Evolutionary conservation across 2,113 vertebrate species (phyloP).

Genomic region (Hucho hucho): DNA sequence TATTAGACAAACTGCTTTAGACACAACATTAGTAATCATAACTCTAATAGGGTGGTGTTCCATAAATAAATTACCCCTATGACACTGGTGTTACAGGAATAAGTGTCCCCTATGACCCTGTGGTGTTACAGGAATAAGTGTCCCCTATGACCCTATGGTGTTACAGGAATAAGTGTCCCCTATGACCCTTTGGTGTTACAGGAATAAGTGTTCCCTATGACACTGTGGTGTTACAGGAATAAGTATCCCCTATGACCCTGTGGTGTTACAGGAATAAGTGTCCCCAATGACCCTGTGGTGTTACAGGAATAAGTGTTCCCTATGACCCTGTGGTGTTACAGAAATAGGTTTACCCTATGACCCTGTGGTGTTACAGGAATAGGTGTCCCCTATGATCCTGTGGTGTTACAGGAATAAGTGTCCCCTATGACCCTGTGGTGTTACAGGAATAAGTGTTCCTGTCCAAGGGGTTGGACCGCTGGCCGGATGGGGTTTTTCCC

Average conservation of each 20-base stretch:
- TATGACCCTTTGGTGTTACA: conserved; percentile 48
- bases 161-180: conserved; percentile 57
- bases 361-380: conserved; percentile 55
- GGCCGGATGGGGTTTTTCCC: conserved; percentile 19
- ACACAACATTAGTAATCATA: no score
- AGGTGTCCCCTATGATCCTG: conserved; percentile 49
- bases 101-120: conserved; percentile 13
- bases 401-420: conserved; percentile 58
- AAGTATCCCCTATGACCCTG: conserved; percentile 49
- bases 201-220: conserved; percentile 49
- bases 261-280: conserved; percentile 58
- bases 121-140: conserved; percentile 57
- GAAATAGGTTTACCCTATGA: conserved; percentile 49
- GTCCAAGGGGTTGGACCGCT: conserved; percentile 18
- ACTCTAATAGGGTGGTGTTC: conserved; percentile 32
- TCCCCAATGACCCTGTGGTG: conserved; percentile 49
- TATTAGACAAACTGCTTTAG: no score
- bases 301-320: conserved; percentile 57
- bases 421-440: conserved; percentile 48
- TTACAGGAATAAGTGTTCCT: conserved; percentile 59
- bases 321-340: conserved; percentile 48
- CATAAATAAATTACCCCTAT: conserved; percentile 42
- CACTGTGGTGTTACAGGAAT: conserved; percentile 55
- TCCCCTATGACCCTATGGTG: conserved; percentile 49
- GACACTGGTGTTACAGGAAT: not conserved